Conservation (phyloP, 1,140 invertebrate genomes). For the Cotesia typhae region DNA sequence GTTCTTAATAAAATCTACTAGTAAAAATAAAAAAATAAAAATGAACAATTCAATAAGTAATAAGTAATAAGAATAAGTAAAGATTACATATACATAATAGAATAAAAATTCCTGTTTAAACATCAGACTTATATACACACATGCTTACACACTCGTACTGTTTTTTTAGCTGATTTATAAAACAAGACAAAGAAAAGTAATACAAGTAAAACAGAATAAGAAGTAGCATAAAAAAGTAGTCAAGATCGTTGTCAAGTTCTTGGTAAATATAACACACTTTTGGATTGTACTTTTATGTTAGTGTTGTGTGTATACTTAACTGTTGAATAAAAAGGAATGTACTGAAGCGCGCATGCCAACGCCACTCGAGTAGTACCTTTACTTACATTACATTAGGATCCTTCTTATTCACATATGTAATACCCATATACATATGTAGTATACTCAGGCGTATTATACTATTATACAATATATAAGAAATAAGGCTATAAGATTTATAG, state of each 20-base stretch:
- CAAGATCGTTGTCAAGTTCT: slow-evolving; percentile 16
- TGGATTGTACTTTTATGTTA: not conserved
- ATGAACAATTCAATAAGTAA: no score
- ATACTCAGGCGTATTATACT: no score
- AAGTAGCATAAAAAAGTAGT: not conserved
- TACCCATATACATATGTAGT: not conserved
- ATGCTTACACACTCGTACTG: not conserved
- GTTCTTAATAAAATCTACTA: no score
- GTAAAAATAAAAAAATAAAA: no score
- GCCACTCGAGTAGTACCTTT: slow-evolving; percentile 10
- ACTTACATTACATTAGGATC: slow-evolving; percentile 4
- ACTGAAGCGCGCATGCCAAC: slow-evolving; percentile 17
- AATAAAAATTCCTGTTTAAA: no score
- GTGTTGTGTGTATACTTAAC: not conserved
- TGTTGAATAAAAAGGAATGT: not conserved
- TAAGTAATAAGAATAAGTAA: no score
- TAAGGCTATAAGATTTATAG: not conserved
- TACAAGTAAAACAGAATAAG: not conserved
- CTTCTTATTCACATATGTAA: not conserved
- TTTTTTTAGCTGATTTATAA: not conserved
- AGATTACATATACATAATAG: no score
- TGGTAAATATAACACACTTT: not conserved
- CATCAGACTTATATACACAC: not conserved
- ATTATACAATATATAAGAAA: not conserved
- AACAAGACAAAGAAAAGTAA: slow-evolving; percentile 4